Evolutionary conservation across 2,888 invertebrate species (phyloP), one percentile per base, ranked within the genome.

Genomic region (Gastracanthus pulcherrimus): DNA sequence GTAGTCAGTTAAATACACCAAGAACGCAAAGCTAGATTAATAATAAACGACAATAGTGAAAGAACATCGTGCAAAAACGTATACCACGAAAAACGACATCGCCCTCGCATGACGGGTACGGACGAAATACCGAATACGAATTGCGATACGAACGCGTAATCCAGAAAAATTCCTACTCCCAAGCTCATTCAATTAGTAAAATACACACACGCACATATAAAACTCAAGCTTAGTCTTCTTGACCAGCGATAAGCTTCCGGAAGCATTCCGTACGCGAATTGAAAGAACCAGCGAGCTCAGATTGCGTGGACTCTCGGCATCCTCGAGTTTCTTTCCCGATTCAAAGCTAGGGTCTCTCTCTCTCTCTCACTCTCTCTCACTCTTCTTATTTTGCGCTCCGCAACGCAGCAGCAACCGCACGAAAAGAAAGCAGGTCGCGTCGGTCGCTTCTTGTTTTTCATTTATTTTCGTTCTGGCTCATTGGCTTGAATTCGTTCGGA

Each of bases 401-500:
- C 51, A 55, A 55, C 51, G 51, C 19, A 26, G 11, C 7, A 55
- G 51, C 51, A n/a, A 2, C 23, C 11, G 26, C 51, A 55, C 11
- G 51, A 55, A 55, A 55, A n/a, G 51, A 55, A 55, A 55, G 55
- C 55, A 55, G 55, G 55, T 55, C 55, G 26, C 41, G 41, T 41
- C 41, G 41, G 41, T 41, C 13, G 41, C 26, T 9, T 26, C 26
- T 55, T 55, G n/a, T 26, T 55, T 55, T 26, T 55, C 55, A 23
- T 19, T 55, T 55, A 55, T 55, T 55, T 55, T 55, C n/a, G 23
- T 55, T 55, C 55, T 55, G 55, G 55, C 26, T 55, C 55, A 55
- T 55, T 55, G 55, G 55, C 55, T 55, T 55, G 26, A 55, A 55
- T 55, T 55, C 55, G n/a, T 55, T 55, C 55, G 55, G 55, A 19